phyloP scores from a whole-genome alignment of 2,888 invertebrate genomes.

The Halictus quadricinctus region DNA sequence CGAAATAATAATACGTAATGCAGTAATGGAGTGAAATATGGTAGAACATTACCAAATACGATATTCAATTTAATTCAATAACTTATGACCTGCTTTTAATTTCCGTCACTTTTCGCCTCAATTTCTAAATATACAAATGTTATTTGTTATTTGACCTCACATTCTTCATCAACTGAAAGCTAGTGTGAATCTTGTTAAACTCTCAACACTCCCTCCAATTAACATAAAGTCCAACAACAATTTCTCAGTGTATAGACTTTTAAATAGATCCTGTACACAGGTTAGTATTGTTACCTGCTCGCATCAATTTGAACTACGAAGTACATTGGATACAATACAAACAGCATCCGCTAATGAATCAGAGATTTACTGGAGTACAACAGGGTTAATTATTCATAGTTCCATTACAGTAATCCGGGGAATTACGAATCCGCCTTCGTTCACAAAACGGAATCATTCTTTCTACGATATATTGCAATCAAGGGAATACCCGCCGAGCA shows the following conservation, averaged over 20 bases:
- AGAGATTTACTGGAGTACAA: background rate
- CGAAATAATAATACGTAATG: background rate
- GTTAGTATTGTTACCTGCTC: background rate
- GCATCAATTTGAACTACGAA: background rate
- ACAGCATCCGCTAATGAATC: background rate
- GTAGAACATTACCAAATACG: background rate
- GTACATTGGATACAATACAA: background rate
- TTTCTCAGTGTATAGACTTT: background rate
- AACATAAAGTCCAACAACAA: background rate
- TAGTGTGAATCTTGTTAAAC: background rate
- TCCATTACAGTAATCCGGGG: background rate
- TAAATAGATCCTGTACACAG: background rate
- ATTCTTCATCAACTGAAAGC: too few species aligned
- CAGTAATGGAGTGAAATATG: too few species aligned
- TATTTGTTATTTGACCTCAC: too few species aligned
- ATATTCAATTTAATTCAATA: background rate
- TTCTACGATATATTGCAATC: background rate
- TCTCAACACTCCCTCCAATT: background rate
- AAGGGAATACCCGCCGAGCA: background rate
- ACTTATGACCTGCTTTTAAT: background rate
- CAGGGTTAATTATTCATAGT: background rate
- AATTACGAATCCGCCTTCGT: background rate
- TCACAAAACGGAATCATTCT: background rate
- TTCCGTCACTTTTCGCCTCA: background rate
- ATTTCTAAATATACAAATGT: too few species aligned